Conservation (phyloP, 2,888 invertebrate species). For the Netelia virgata region DNA sequence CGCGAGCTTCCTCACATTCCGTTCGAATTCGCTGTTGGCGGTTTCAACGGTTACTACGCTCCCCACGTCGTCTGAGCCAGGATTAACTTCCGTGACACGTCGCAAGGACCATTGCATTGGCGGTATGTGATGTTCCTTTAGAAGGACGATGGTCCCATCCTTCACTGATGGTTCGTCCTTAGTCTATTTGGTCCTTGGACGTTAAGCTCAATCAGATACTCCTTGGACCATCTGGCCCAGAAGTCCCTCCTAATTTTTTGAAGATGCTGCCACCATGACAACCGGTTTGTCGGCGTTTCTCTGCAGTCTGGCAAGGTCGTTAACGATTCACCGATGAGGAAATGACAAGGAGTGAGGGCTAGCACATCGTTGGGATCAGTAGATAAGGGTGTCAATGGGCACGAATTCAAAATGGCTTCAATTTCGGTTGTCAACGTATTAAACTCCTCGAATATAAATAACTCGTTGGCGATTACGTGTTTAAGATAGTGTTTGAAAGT, state of each 20-base stretch:
- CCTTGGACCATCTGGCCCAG: background rate
- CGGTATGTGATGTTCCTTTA: constrained; percentile 34
- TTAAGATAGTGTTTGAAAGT: constrained; percentile 38
- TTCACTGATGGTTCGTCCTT: constrained; percentile 12
- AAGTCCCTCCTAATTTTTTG: background rate
- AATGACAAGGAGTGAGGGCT: background rate
- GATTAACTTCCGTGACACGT: constrained; percentile 7
- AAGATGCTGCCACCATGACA: background rate
- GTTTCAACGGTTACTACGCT: constrained; percentile 26
- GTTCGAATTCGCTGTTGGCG: constrained; percentile 15
- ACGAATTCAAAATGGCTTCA: no score
- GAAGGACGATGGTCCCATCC: constrained; percentile 27
- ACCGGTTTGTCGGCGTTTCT: background rate
- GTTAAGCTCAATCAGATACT: no score
- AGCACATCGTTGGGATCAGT: background rate
- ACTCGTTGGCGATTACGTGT: constrained; percentile 19
- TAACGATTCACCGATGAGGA: background rate
- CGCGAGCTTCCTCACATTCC: constrained; percentile 35
- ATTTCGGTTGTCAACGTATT: constrained; percentile 12
- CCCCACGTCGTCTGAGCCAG: constrained; percentile 25
- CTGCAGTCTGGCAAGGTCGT: background rate
- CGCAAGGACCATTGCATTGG: constrained; percentile 34
- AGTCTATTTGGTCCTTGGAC: constrained; percentile 27
- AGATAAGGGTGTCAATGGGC: background rate
- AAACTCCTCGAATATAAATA: constrained; percentile 50